Percentiles rank a stretch among this genome's conserved stretches.
These are phyloP conservation scores for Prunella himalayana DNA, from an alignment of 2,113 vertebrate species.

Conservation along the genomic window DNA sequence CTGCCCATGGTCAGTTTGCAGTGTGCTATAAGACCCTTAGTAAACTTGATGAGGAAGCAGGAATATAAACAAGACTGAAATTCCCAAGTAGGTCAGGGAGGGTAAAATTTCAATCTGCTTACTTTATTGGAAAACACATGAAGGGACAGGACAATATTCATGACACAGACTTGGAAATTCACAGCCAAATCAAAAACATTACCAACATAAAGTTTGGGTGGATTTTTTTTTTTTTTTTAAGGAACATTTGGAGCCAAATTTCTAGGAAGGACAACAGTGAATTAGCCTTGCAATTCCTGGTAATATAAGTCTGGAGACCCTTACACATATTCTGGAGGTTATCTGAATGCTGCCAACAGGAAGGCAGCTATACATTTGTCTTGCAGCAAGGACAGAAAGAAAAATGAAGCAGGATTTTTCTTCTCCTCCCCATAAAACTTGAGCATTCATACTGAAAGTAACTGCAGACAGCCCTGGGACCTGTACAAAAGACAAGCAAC, in stretches of 20 bases:
- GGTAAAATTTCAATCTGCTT: background rate
- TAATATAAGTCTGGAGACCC: background rate
- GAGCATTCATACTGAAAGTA: background rate
- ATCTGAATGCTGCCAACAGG: constrained; percentile 12
- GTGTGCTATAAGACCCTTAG: background rate
- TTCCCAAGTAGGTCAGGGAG: background rate
- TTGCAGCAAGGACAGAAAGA: constrained; percentile 15
- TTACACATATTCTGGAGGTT: background rate
- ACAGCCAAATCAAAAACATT: background rate
- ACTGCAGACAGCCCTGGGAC: constrained; percentile 20
- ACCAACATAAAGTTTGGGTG: background rate
- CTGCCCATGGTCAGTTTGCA: background rate
- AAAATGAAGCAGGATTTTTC: constrained; percentile 11
- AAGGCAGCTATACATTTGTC: constrained; percentile 23
- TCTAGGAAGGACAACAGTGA: background rate
- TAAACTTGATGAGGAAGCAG: background rate
- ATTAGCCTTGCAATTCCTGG: background rate
- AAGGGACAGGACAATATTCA: background rate
- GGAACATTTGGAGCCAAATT: background rate
- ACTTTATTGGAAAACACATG: background rate
- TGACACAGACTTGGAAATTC: background rate
- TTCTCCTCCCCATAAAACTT: constrained; percentile 3
- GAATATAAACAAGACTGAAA: constrained; percentile 7
- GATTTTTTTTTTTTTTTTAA: background rate
- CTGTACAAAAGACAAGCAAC: constrained; percentile 30